Conservation (phyloP, 2,113 vertebrate species). For the Epinephelus lanceolatus region DNA sequence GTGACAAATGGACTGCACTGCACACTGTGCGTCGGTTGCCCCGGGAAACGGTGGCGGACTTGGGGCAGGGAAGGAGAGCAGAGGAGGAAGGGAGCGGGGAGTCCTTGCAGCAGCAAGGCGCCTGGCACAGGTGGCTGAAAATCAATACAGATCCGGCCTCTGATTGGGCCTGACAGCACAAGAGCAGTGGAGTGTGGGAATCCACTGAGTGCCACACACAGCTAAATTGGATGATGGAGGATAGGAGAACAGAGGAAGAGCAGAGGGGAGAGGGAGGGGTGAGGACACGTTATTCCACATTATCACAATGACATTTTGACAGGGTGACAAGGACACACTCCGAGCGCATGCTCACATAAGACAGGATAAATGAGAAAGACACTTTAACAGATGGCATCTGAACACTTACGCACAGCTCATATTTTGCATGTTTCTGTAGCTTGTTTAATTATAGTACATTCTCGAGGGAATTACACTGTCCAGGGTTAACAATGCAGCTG, state of each 20-base stretch:
- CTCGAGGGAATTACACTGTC: constrained; percentile 3
- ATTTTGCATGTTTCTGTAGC: constrained; percentile 42
- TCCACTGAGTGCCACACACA: constrained; percentile 73
- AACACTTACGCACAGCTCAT: constrained; percentile 24
- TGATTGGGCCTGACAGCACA: constrained; percentile 63
- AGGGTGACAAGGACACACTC: constrained; percentile 41
- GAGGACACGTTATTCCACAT: constrained; percentile 54
- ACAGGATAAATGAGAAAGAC: constrained; percentile 36
- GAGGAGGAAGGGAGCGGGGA: constrained; percentile 69
- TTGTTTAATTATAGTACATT: constrained; percentile 26
- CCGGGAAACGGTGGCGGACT: constrained; percentile 83
- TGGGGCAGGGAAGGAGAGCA: constrained; percentile 55
- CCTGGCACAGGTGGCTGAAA: constrained; percentile 86
- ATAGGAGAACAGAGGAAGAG: constrained; percentile 43
- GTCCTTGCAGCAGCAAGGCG: constrained; percentile 67
- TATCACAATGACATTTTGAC: constrained; percentile 53
- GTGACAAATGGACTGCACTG: constrained; percentile 94
- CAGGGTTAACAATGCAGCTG: constrained; percentile 47
- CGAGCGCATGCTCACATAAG: constrained; percentile 37
- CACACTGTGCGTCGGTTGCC: constrained; percentile 87
- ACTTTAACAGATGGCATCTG: constrained; percentile 48
- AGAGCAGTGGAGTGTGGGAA: constrained; percentile 74
- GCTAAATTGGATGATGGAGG: constrained; percentile 73
- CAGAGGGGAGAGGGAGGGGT: constrained; percentile 33
- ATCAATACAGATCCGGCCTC: constrained; percentile 67